These are phyloP conservation scores for Neogobius melanostomus DNA, from an alignment of 2,113 vertebrate species.

Conservation along the genomic window DNA sequence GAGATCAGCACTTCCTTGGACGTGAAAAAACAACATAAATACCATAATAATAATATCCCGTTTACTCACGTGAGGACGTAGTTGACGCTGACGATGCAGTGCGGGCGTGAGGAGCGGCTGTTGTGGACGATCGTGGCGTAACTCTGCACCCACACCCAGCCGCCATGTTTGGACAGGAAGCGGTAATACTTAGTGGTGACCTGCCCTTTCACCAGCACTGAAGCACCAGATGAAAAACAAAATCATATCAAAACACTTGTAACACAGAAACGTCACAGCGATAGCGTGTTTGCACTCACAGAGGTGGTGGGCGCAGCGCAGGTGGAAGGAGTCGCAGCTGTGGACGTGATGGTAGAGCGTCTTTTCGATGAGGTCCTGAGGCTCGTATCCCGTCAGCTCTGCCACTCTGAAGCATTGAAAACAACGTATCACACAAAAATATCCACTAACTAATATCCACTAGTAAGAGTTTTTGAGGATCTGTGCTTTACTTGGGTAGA, in stretches of 20 bases:
- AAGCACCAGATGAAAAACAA: slow-evolving; percentile 5
- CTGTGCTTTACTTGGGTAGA: too few species aligned
- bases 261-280: background rate
- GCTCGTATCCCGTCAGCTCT: slow-evolving; percentile 97
- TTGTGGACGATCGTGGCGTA: slow-evolving; percentile 98
- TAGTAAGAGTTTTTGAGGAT: too few species aligned
- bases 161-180: slow-evolving; percentile 93
- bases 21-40: too few species aligned
- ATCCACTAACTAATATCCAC: too few species aligned
- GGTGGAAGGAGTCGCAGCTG: slow-evolving; percentile 95
- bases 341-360: slow-evolving; percentile 98
- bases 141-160: slow-evolving; percentile 99
- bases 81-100: slow-evolving; percentile 99
- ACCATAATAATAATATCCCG: too few species aligned
- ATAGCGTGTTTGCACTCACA: slow-evolving; percentile 76
- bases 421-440: background rate
- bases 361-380: slow-evolving; percentile 98
- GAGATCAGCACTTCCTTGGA: too few species aligned
- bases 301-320: slow-evolving; percentile 95
- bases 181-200: slow-evolving; percentile 98
- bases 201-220: slow-evolving; percentile 97
- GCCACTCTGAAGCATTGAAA: slow-evolving; percentile 82
- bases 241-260: background rate
- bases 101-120: slow-evolving; percentile 94
- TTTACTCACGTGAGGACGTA: slow-evolving; percentile 95